Percentiles rank a stretch among this genome's conserved stretches.
Evolutionary conservation across 2,113 vertebrate species (phyloP).

Genomic region (Callaeas wilsoni): DNA sequence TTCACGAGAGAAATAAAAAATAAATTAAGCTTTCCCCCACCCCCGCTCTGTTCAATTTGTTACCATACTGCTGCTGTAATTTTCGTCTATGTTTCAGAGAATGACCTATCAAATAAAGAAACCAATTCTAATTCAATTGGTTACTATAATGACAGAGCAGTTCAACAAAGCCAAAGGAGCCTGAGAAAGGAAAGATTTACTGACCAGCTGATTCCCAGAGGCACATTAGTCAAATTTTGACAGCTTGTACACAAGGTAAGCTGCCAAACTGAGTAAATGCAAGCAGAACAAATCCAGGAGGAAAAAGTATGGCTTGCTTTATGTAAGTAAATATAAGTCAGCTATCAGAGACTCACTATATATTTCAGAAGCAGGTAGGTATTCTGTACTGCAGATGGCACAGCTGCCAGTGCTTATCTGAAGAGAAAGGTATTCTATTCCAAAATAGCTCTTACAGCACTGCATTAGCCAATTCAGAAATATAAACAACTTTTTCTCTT

Average conservation of each 20-base stretch:
- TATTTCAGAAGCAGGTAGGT: constrained; percentile 56
- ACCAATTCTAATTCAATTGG: background rate
- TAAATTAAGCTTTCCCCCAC: background rate
- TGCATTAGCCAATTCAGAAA: constrained; percentile 60
- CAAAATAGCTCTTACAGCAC: constrained; percentile 34
- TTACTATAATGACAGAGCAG: constrained; percentile 56
- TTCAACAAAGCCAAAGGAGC: constrained; percentile 16
- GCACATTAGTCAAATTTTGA: constrained; percentile 47
- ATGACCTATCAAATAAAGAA: constrained; percentile 16
- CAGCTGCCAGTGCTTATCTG: constrained; percentile 51
- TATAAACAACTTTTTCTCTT: constrained; percentile 41
- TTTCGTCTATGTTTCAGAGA: constrained; percentile 3
- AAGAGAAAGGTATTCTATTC: constrained; percentile 52
- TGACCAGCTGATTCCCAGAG: constrained; percentile 47
- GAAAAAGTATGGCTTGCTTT: constrained; percentile 5
- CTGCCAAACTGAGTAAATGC: constrained; percentile 35
- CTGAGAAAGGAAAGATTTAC: constrained; percentile 49
- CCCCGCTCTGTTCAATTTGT: background rate
- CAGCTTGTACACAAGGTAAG: constrained; percentile 25
- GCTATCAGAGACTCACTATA: constrained; percentile 6
- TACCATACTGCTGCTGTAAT: background rate
- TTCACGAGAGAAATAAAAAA: constrained; percentile 50
- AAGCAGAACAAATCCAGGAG: constrained; percentile 38
- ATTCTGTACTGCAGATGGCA: constrained; percentile 36
- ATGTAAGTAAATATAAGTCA: constrained; percentile 47